Evolutionary conservation across 2,888 invertebrate genomes (phyloP).

Genomic region (Pristionchus fissidentatus): DNA sequence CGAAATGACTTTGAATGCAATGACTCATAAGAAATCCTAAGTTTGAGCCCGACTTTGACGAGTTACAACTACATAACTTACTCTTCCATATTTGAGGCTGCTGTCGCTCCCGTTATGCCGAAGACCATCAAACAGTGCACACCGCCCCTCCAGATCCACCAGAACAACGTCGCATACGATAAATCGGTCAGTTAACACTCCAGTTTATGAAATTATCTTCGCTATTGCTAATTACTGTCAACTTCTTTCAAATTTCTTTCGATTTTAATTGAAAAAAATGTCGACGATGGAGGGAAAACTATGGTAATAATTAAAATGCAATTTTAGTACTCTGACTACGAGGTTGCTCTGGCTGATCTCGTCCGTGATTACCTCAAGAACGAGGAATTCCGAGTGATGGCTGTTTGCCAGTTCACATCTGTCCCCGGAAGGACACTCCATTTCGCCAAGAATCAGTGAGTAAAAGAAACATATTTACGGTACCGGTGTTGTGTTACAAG

Average conservation of each 20-base stretch:
- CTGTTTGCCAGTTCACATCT: constrained; percentile 70
- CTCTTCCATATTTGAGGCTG: constrained; percentile 29
- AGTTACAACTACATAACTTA: neutral
- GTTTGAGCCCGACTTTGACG: neutral
- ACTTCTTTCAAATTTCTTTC: neutral
- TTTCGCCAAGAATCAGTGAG: constrained; percentile 69
- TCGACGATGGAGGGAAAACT: neutral
- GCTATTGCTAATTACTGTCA: no score
- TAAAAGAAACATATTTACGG: neutral
- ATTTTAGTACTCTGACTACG: constrained; percentile 69
- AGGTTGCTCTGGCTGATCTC: constrained; percentile 67
- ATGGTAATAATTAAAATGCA: neutral
- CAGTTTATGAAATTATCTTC: neutral
- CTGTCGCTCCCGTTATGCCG: constrained; percentile 43
- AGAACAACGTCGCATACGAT: neutral
- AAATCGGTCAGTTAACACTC: neutral
- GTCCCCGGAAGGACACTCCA: constrained; percentile 68
- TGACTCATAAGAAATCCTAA: neutral
- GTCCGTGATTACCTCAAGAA: constrained; percentile 67
- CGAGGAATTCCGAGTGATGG: constrained; percentile 69
- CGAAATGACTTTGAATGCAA: neutral
- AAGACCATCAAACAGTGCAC: constrained; percentile 33
- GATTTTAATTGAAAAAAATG: neutral
- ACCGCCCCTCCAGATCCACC: constrained; percentile 31
- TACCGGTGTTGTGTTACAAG: neutral